These are phyloP conservation scores for Nanger granti DNA, from an alignment of 2,113 vertebrate genomes.

Conservation along the genomic window DNA sequence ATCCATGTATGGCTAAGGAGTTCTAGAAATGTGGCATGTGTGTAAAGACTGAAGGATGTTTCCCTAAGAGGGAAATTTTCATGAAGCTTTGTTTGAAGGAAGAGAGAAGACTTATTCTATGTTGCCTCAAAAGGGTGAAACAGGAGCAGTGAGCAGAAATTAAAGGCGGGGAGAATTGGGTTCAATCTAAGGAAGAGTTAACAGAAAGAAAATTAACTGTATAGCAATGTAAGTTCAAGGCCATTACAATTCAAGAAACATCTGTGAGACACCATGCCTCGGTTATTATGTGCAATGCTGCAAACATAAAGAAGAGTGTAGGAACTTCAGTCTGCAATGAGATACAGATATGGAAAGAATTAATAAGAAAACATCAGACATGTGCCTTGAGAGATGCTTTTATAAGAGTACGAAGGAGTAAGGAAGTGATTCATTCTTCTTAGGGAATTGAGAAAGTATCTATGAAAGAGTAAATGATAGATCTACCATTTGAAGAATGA, in stretches of 20 bases:
- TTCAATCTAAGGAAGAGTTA: not conserved
- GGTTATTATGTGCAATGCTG: not conserved
- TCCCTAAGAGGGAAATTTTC: not conserved
- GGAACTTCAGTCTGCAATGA: not conserved
- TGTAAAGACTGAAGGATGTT: fast-evolving
- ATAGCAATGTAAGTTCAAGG: not conserved
- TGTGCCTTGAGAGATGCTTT: not conserved
- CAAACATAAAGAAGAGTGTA: not conserved
- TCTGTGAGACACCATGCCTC: not conserved
- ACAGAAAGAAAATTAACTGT: not conserved
- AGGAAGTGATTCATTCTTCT: not conserved
- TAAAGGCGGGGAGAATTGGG: not conserved
- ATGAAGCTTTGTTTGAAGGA: not conserved
- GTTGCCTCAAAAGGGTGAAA: not conserved
- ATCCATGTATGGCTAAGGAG: fast-evolving
- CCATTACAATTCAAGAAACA: not conserved
- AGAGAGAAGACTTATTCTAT: not conserved
- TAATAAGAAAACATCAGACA: not conserved
- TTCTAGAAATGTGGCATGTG: not conserved
- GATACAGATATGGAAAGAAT: not conserved
- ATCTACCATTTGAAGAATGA: not conserved
- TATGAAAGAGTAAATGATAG: not conserved
- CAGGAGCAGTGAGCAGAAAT: not conserved
- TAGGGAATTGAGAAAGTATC: not conserved
- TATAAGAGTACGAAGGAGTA: not conserved